Percentiles rank a stretch among this genome's conserved stretches.
Conservation (phyloP, 1,140 invertebrate species). For the Bombyx mandarina region DNA sequence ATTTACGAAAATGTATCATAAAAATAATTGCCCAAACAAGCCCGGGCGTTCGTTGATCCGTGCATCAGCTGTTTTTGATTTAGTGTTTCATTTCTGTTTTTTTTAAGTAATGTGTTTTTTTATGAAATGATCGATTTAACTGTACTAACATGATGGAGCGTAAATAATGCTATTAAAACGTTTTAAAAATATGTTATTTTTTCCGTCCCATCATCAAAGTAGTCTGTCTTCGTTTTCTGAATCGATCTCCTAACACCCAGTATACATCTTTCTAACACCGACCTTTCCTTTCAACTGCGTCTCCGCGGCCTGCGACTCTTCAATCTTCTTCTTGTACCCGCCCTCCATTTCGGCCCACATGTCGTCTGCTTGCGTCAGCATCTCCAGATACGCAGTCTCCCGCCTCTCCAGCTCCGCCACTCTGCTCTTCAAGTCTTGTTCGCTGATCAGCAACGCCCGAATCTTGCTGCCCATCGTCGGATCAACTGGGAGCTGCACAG, state of each 20-base stretch:
- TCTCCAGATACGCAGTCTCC: conserved; percentile 79
- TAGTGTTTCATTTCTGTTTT: too few relatives aligned
- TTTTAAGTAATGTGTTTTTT: too few relatives aligned
- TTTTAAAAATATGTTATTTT: not conserved
- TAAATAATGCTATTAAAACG: too few relatives aligned
- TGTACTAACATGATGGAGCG: too few relatives aligned
- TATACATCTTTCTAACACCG: not conserved
- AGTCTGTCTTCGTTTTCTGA: not conserved
- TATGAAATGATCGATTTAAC: too few relatives aligned
- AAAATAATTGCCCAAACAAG: not conserved
- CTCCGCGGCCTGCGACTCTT: conserved; percentile 53
- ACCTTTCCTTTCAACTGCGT: conserved; percentile 42
- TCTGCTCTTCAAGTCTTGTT: conserved; percentile 47
- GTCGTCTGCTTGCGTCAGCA: conserved; percentile 80
- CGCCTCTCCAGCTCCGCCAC: conserved; percentile 77
- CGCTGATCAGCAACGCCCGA: conserved; percentile 27
- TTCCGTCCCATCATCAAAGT: too few relatives aligned
- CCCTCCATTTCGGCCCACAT: conserved; percentile 81
- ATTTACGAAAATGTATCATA: too few relatives aligned
- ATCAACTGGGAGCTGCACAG: conserved; percentile 38
- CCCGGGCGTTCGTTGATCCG: not conserved
- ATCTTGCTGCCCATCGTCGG: conserved; percentile 28
- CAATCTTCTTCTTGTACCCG: conserved; percentile 74
- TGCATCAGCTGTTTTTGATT: too few relatives aligned
- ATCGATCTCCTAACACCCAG: not conserved